Evolutionary conservation across 2,888 invertebrate species (phyloP).

Genomic region (Cheilosia vulpina): DNA sequence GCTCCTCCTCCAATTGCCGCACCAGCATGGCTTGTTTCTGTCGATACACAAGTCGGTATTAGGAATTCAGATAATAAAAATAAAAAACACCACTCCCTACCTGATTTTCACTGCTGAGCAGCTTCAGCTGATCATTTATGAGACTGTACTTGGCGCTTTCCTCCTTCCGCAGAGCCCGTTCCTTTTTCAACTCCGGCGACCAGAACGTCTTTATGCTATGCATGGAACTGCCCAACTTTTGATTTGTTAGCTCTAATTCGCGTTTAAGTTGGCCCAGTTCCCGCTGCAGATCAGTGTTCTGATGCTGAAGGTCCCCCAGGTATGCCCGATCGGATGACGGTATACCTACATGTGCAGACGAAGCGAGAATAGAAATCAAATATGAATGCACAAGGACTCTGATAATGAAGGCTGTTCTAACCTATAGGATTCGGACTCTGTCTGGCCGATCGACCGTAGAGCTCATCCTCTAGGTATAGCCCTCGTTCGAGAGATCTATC

Average conservation of each 20-base stretch:
- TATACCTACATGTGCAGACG: constrained; percentile 80
- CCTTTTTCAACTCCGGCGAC: constrained; percentile 99
- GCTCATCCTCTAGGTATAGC: constrained; percentile 89
- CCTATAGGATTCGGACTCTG: constrained; percentile 88
- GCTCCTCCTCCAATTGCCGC: constrained; percentile 95
- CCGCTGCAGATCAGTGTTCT: constrained; percentile 96
- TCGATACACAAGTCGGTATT: not conserved
- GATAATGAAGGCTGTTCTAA: constrained; percentile 76
- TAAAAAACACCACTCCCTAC: constrained; percentile 84
- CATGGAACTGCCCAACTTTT: constrained; percentile 99
- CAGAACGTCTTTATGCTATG: constrained; percentile 99
- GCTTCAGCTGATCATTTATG: constrained; percentile 97
- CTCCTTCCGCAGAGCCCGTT: constrained; percentile 97
- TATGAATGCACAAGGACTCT: constrained; percentile 73
- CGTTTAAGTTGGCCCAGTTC: constrained; percentile 96
- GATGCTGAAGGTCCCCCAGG: constrained; percentile 95
- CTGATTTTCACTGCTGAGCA: constrained; percentile 98
- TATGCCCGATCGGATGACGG: constrained; percentile 86
- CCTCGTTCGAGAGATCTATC: constrained; percentile 88
- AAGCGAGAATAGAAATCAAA: constrained; percentile 10
- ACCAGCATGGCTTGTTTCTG: constrained; percentile 98
- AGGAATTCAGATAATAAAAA: not conserved
- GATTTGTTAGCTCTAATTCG: constrained; percentile 97
- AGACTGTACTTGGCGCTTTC: constrained; percentile 98
- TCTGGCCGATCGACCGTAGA: constrained; percentile 88